Evolutionary conservation across 2,113 vertebrate genomes (phyloP).

Genomic region (Mastomys coucha): DNA sequence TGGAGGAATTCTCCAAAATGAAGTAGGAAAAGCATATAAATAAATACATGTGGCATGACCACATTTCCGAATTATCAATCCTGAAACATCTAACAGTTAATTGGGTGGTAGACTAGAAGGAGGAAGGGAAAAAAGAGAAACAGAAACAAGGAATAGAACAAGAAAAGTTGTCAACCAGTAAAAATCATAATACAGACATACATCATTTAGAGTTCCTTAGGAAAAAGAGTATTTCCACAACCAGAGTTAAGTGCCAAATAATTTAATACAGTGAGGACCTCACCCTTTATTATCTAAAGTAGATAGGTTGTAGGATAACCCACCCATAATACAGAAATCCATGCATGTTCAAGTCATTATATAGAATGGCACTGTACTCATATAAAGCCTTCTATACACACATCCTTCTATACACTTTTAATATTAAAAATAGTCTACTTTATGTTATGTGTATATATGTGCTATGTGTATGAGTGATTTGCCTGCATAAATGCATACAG

Average conservation of each 20-base stretch:
- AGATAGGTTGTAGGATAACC: neutral
- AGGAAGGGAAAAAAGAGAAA: neutral
- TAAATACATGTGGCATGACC: neutral
- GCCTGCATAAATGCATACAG: neutral
- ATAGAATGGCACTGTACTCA: neutral
- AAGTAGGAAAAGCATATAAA: constrained; percentile 33
- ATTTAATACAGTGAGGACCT: neutral
- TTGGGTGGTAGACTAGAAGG: neutral
- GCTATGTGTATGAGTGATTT: neutral
- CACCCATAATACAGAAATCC: neutral
- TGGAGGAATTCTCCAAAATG: neutral
- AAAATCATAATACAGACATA: neutral
- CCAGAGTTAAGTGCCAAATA: neutral
- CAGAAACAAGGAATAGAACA: constrained; percentile 38
- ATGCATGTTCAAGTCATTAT: neutral
- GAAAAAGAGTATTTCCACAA: neutral
- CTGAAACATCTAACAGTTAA: neutral
- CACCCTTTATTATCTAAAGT: neutral
- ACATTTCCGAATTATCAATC: neutral
- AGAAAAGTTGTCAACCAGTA: constrained; percentile 4
- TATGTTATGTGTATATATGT: neutral
- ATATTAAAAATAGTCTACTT: neutral
- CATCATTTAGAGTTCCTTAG: neutral
- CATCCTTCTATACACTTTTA: neutral
- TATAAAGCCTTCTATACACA: neutral